Base-by-base conservation (phyloP, 1,140 invertebrate genomes). In the Bombus turneri region DNA sequence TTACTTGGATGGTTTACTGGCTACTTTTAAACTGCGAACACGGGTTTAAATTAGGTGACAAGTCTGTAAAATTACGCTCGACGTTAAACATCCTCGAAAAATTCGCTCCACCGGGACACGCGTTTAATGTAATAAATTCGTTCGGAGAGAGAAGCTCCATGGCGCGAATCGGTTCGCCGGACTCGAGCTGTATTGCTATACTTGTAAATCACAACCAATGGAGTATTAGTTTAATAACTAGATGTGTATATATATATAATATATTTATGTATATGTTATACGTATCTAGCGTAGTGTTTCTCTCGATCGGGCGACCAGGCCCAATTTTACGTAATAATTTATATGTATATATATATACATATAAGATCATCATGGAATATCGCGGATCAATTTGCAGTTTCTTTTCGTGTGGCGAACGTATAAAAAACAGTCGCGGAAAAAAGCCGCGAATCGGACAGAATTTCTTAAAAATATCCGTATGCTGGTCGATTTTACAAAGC, bases 121-220 rank as follows among this genome's bases (percentile, higher is more conserved):
- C 13, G n/a, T 64, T 72, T 47, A 64, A 79, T 71, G 41, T 73
- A 62, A 69, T 74, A 81, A 64, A 81, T 81, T 85, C 69, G 86
- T 53, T 31, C 25, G 62, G 72, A 86, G 64, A 83, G 80, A 53
- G 57, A 79, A 76, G 62, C 79, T 82, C 85, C 82, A 64, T 66
- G 41, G 13, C 69, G 75, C 86, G 82, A 79, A 82, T 59, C 53
- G 57, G n/a, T 57, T 43, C 83, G 72, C 80, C 39, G 89, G 84
- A 87, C 66, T 74, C 79, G 87, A 88, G 88, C 83, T 83, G 91
- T 94, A 94, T 94, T 94, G 93, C 93, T 95, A 94, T 91, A 92
- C 91, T 94, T 95, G 91, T 94, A 95, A 94, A 95, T 95, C 94
- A 95, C 94, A 95, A 95, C 94, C 94, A 94, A 93, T 91, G 86